Evolutionary conservation across 2,797 vertebrate genomes (phyloP).

Genomic region (Molossus molossus): DNA sequence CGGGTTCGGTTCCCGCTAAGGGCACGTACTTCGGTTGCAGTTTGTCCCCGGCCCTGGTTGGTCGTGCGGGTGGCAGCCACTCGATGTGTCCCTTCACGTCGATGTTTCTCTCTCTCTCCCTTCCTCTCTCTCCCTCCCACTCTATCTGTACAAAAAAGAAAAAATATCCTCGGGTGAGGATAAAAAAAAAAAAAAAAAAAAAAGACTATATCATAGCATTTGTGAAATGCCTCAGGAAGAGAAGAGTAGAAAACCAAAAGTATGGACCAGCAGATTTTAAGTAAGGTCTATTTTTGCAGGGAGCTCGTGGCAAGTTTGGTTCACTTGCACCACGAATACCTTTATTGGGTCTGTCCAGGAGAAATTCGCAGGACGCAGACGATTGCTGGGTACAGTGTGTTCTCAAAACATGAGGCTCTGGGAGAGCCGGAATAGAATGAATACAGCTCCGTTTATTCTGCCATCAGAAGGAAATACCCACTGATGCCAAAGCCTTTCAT

Average conservation of each 20-base stretch:
- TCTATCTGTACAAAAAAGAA: too few species aligned
- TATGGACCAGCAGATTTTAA: slow-evolving; percentile 56
- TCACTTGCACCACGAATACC: not conserved
- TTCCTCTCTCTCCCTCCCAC: too few species aligned
- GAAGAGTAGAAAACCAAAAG: slow-evolving; percentile 56
- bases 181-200: not conserved
- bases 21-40: too few species aligned
- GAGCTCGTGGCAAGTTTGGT: slow-evolving; percentile 41
- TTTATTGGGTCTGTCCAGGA: not conserved
- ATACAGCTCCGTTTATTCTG: not conserved
- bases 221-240: slow-evolving; percentile 46
- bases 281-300: slow-evolving; percentile 40
- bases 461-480: not conserved
- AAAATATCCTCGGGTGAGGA: too few species aligned
- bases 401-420: not conserved
- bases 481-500: not conserved
- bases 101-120: too few species aligned
- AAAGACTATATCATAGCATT: not conserved
- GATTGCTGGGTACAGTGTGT: not conserved
- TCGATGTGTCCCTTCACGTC: too few species aligned
- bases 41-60: too few species aligned
- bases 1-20: too few species aligned
- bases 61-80: too few species aligned
- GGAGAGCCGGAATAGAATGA: not conserved
- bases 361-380: not conserved